Evolutionary conservation across 2,113 vertebrate species (phyloP).

Genomic region (Erinaceus europaeus): DNA sequence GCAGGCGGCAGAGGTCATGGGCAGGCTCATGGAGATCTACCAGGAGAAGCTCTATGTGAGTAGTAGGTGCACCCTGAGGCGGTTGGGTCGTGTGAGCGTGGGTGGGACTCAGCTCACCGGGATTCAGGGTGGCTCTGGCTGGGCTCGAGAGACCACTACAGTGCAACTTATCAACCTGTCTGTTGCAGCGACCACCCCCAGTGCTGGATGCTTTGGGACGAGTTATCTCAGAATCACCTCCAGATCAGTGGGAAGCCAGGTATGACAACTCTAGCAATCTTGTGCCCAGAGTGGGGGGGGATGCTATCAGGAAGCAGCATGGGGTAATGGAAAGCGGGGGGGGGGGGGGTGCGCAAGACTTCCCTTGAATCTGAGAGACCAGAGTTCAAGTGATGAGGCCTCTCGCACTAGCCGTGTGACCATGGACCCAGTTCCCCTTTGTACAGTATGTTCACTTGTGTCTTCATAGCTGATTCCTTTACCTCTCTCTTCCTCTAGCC

Average conservation of each 20-base stretch:
- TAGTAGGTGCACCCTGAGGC: not conserved
- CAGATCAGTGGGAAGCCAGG: constrained; percentile 99
- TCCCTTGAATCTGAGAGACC: not conserved
- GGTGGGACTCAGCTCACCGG: not conserved
- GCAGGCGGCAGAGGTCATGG: constrained; percentile 89
- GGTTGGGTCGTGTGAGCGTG: not conserved
- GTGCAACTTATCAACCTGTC: constrained; percentile 1
- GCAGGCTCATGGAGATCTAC: constrained; percentile 93
- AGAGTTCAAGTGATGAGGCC: not conserved
- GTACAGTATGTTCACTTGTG: not conserved
- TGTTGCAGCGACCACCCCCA: constrained; percentile 92
- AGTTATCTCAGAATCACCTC: constrained; percentile 95
- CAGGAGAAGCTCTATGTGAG: constrained; percentile 98
- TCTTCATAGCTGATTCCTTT: not conserved
- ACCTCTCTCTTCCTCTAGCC: not conserved
- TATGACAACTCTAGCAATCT: constrained; percentile 63
- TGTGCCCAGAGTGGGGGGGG: not conserved
- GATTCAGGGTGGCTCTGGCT: not conserved
- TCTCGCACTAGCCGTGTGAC: not conserved
- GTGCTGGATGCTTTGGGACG: constrained; percentile 95
- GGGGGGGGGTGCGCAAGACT: not conserved
- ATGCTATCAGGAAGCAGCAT: not conserved
- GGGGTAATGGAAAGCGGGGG: not conserved
- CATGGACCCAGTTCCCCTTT: not conserved
- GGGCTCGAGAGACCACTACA: not conserved